Conservation (phyloP, 2,113 vertebrate genomes). For the Lipophrys pholis region DNA sequence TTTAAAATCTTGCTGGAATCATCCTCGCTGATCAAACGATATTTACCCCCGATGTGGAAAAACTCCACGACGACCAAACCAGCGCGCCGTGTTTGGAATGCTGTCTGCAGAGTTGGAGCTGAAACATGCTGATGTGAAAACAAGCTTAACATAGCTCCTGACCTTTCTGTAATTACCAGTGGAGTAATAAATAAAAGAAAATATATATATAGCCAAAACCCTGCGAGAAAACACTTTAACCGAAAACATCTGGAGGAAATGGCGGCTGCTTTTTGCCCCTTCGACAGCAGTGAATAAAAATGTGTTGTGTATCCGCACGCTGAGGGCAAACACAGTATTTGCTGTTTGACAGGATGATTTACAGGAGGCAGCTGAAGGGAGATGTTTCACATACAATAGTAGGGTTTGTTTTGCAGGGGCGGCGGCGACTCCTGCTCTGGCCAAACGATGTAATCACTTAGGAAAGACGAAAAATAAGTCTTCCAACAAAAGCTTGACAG, state of each 20-base stretch:
- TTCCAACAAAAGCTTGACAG: constrained; percentile 27
- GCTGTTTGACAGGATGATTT: constrained; percentile 38
- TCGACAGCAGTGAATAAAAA: constrained; percentile 6
- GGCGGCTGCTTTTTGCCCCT: constrained; percentile 1
- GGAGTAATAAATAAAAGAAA: constrained; percentile 31
- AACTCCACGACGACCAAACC: constrained; percentile 11
- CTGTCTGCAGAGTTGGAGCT: constrained; percentile 15
- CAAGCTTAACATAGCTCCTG: constrained; percentile 67
- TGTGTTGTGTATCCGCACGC: constrained; percentile 15
- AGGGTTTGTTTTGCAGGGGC: neutral
- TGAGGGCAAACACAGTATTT: constrained; percentile 32
- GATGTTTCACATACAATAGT: neutral
- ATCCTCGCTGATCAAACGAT: constrained; percentile 36
- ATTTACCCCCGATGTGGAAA: constrained; percentile 22
- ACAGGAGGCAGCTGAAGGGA: constrained; percentile 16
- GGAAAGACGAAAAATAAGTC: constrained; percentile 19
- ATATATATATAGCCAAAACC: too few species aligned
- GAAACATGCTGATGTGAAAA: constrained; percentile 57
- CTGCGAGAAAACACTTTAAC: constrained; percentile 31
- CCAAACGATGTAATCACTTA: constrained; percentile 14
- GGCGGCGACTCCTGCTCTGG: constrained; percentile 3
- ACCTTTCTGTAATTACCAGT: constrained; percentile 74
- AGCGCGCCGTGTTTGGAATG: constrained; percentile 37
- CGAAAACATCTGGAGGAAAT: constrained; percentile 36
- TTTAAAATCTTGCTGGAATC: constrained; percentile 4